Evolutionary conservation across 2,888 invertebrate species (phyloP), one percentile per base, ranked within the genome.

Genomic region (Lottia scabra): DNA sequence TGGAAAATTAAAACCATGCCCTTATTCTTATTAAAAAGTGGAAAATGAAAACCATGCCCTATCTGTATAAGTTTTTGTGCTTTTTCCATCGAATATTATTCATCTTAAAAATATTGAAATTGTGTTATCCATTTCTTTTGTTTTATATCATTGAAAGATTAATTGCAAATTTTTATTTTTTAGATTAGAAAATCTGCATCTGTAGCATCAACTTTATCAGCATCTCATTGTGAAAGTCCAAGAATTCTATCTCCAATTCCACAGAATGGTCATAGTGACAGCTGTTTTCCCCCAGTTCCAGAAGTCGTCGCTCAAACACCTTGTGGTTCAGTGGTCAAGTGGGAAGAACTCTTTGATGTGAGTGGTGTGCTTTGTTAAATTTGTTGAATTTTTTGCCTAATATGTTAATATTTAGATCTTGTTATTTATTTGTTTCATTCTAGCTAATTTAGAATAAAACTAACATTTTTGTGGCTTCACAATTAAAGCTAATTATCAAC

Each of bases 261-360:
- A 78, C 81, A 5, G 74, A 75, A 64, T 71, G 75, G 62, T 70
- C 43, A 66, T 46, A 15, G 62, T 56, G 73, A 77, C 3, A 45
- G 44, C 63, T 62, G 72, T 30, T 68, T 62, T 13, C 70, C 75
- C 13, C 48, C 78, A 26, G 77, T 84, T 19, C 86, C 86, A 6
- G 83, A 86, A 66, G 81, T 86, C n/a, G 73, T 81, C 62, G 85
- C 85, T 10, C 85, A 86, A 70, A 86, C 86, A 15, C 86, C 86
- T n/a, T 82, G 81, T 70, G 86, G 86, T 67, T 84, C 83, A 48
- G 76, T 84, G 43, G 78, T 86, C 66, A 84, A 83, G 63, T 82
- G 83, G 83, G 86, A 86, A 43, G 84, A 86, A 63, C 71, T 86
- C 23, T 82, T 84, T 76, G 84, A 85, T 80, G 86, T 85, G 74